Conservation (phyloP, 2,888 invertebrate genomes). For the Athalia rosae region DNA sequence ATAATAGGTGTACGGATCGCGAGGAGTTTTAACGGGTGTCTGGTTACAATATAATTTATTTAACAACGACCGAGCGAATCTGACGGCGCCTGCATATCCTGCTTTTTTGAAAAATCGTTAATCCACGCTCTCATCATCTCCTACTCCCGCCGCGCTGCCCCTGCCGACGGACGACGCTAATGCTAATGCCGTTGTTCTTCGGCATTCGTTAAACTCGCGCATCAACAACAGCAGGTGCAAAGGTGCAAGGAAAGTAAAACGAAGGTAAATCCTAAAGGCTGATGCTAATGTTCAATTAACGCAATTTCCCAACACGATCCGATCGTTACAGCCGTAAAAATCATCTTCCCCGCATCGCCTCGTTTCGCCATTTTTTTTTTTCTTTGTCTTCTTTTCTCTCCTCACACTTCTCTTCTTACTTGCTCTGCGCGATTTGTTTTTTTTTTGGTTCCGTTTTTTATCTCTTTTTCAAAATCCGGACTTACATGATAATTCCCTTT, state of each 20-base stretch:
- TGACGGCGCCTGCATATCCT: slow-evolving; percentile 19
- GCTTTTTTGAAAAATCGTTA: slow-evolving; percentile 23
- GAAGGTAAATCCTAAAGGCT: neutral
- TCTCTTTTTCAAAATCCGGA: neutral
- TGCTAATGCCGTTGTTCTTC: no score
- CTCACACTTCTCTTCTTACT: no score
- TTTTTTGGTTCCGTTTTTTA: neutral
- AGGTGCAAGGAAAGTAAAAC: neutral
- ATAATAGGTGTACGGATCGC: neutral
- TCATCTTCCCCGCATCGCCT: neutral
- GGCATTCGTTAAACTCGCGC: neutral
- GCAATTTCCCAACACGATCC: slow-evolving; percentile 14
- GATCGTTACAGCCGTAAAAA: neutral
- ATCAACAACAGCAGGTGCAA: neutral
- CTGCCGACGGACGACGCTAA: no score
- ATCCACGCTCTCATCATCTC: slow-evolving; percentile 16
- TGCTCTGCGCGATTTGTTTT: no score
- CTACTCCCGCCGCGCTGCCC: no score
- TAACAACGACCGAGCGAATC: neutral
- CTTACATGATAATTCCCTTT: neutral
- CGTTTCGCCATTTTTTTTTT: neutral
- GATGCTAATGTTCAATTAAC: slow-evolving; percentile 1
- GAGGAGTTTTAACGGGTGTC: neutral
- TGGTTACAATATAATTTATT: slow-evolving; percentile 31
- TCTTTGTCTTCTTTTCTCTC: neutral